Percentiles rank a stretch among this genome's conserved stretches.
phyloP scores from a whole-genome alignment of 2,888 invertebrate species.

The Pharmacophagus antenor region DNA sequence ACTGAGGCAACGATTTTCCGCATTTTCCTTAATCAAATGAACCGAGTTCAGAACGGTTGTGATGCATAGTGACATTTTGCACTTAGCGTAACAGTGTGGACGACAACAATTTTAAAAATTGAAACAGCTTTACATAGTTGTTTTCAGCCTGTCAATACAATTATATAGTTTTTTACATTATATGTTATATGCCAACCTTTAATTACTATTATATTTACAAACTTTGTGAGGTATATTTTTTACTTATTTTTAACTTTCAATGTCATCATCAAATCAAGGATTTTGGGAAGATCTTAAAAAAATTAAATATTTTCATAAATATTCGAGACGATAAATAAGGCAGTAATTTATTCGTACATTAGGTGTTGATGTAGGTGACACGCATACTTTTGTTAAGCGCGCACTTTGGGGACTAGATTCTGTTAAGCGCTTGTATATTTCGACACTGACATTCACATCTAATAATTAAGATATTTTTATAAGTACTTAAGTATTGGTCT shows the following conservation, averaged over 20 bases:
- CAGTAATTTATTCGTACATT: constrained; percentile 8
- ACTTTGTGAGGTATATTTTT: no score
- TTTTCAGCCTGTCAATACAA: no score
- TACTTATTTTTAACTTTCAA: no score
- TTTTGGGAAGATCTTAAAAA: no score
- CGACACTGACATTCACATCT: not conserved
- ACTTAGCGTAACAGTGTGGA: not conserved
- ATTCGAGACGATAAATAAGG: not conserved
- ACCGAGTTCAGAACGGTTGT: not conserved
- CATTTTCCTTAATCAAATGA: not conserved
- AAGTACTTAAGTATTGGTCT: no score
- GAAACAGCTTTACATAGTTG: no score
- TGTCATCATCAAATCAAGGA: no score
- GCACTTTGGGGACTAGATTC: constrained; percentile 7
- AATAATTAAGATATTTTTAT: not conserved
- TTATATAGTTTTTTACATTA: no score
- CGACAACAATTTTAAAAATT: not conserved
- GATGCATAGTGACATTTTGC: not conserved
- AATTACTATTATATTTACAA: no score
- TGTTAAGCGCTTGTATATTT: constrained; percentile 18
- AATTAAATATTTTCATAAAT: not conserved
- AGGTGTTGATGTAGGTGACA: not conserved
- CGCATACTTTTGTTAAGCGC: constrained; percentile 14
- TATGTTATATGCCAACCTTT: no score
- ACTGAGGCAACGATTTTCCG: not conserved